A percentile compares a stretch with the other conserved stretches of the same genome.
Evolutionary conservation across 2,888 invertebrate species (phyloP).

Genomic region (Idaea straminata): DNA sequence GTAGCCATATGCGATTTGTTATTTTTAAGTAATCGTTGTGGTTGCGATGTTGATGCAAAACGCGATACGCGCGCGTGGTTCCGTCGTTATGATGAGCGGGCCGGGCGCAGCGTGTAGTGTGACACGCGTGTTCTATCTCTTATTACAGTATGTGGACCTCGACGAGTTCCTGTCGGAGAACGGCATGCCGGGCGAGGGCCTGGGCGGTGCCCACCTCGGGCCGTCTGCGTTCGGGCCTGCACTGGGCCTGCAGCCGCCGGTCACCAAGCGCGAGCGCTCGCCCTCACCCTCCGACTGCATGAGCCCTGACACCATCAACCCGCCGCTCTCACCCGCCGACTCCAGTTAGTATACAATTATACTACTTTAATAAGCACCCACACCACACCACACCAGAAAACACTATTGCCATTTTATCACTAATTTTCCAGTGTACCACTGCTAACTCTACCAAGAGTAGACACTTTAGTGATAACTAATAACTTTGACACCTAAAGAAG

Average conservation of each 20-base stretch:
- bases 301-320: slow-evolving; percentile 93
- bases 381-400: neutral
- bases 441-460: too few species aligned
- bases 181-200: slow-evolving; percentile 91
- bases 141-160: slow-evolving; percentile 94
- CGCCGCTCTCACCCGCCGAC: slow-evolving; percentile 93
- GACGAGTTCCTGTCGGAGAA: slow-evolving; percentile 98
- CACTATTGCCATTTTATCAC: too few species aligned
- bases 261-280: slow-evolving; percentile 92
- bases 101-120: neutral
- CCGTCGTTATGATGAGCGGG: neutral
- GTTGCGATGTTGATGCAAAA: neutral
- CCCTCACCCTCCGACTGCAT: slow-evolving; percentile 94
- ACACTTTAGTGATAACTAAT: too few species aligned
- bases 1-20: neutral
- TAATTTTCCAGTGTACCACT: too few species aligned
- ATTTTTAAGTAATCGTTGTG: neutral
- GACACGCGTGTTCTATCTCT: slow-evolving; percentile 7
- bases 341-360: slow-evolving; percentile 84
- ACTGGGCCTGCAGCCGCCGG: slow-evolving; percentile 82
- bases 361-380: neutral
- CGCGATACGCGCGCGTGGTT: neutral
- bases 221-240: slow-evolving; percentile 82
- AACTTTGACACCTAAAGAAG: too few species aligned
- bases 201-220: slow-evolving; percentile 83